Percentiles rank a stretch among this genome's conserved stretches.
These are phyloP conservation scores for Brachymystax lenok DNA, from an alignment of 2,797 vertebrate genomes.

Conservation along the genomic window DNA sequence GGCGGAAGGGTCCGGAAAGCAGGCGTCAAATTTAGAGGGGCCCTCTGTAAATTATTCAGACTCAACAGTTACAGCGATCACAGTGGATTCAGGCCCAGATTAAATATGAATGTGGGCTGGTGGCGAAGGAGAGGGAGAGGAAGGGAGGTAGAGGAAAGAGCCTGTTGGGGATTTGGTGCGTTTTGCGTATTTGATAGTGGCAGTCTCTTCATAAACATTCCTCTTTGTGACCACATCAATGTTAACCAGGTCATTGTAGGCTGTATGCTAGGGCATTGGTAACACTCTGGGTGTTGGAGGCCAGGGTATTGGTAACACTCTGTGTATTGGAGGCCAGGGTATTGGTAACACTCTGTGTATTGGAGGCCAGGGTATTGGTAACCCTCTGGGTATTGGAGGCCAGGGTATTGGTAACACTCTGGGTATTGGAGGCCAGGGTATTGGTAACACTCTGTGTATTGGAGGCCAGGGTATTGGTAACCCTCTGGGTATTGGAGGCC, in stretches of 20 bases:
- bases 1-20: constrained; percentile 43
- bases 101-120: constrained; percentile 67
- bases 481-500: too few relatives aligned
- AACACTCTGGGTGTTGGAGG: background rate
- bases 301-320: too few relatives aligned
- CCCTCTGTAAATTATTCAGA: constrained; percentile 74
- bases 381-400: too few relatives aligned
- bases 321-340: too few relatives aligned
- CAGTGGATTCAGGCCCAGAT: constrained; percentile 38
- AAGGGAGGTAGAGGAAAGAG: background rate
- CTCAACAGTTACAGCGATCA: constrained; percentile 49
- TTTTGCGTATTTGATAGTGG: background rate
- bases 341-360: too few relatives aligned
- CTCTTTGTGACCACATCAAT: background rate
- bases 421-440: too few relatives aligned
- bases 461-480: too few relatives aligned
- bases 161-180: background rate
- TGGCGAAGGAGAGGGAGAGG: background rate
- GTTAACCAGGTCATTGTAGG: background rate
- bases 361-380: too few relatives aligned
- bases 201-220: background rate
- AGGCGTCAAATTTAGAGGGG: constrained; percentile 51
- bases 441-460: too few relatives aligned
- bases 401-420: too few relatives aligned
- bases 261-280: background rate